phyloP scores from a whole-genome alignment of 2,888 invertebrate genomes.

The Desoria tigrina region DNA sequence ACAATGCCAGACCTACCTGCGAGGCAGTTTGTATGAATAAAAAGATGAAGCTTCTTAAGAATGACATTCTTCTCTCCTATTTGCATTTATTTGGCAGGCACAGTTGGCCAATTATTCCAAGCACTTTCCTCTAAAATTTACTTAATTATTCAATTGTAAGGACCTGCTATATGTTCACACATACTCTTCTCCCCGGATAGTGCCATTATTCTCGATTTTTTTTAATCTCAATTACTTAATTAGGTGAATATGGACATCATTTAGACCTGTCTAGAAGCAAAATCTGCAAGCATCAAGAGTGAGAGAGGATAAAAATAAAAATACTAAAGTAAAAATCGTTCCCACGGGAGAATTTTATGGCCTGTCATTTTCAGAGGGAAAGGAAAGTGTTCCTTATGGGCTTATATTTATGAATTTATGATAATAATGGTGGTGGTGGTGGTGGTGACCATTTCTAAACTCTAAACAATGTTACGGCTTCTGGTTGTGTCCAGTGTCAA shows the following conservation, averaged over 20 bases:
- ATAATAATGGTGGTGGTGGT: not conserved
- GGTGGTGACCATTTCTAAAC: too few species aligned
- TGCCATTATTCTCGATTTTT: too few species aligned
- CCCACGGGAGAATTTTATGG: slow-evolving; percentile 20
- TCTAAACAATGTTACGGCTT: too few species aligned
- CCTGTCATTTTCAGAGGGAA: slow-evolving; percentile 8
- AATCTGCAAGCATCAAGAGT: too few species aligned
- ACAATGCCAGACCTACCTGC: slow-evolving; percentile 5
- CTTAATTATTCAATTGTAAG: slow-evolving; percentile 3
- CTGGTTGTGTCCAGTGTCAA: slow-evolving; percentile 10
- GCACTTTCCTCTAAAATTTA: not conserved
- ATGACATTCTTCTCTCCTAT: too few species aligned
- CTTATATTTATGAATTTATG: not conserved
- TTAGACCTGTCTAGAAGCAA: too few species aligned
- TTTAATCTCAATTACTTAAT: too few species aligned
- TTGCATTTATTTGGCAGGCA: not conserved
- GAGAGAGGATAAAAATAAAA: too few species aligned
- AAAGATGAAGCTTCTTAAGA: not conserved
- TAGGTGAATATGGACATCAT: too few species aligned
- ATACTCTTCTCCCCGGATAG: too few species aligned
- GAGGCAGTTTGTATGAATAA: too few species aligned
- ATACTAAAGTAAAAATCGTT: slow-evolving; percentile 5
- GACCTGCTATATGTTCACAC: too few species aligned
- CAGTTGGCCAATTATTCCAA: slow-evolving; percentile 14
- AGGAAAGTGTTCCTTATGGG: not conserved